Base-by-base conservation (phyloP, 1,140 invertebrate species). In the Agrypnia vestita region DNA sequence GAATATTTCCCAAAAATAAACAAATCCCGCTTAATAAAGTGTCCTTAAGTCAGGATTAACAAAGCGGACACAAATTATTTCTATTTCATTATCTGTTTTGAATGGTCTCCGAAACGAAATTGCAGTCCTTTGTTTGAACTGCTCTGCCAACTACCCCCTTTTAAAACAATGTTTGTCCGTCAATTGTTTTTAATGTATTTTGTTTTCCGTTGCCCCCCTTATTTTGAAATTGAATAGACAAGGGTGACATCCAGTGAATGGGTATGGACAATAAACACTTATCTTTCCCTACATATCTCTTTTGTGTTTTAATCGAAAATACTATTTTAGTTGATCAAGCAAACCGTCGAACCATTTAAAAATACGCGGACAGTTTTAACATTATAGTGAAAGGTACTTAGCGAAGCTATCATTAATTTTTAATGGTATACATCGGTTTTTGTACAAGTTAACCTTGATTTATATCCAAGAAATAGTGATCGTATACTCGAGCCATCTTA, bases 141-240 rank as follows among this genome's bases (percentile, higher is more conserved):
- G 15, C 67, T 51, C 67, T 47, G 12, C 4, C 1, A 64, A 64
- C n/a, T 13, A 25, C 59, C 75, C 35, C 61, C 61, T 43, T 19
- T 64, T 12, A 64, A 64, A 64, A 64, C 61, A 64, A 67, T 43
- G 75, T 51, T 76, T 76, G 75, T 44, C 44, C 59, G 56, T 76
- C 75, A 76, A 76, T 76, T 76, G 75, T 76, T 76, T 76, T 76
- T 76, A 76, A 76, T 76, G 61, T 76, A 76, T 76, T 76, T 76
- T 76, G 61, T 76, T 76, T 67, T 49, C 15, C 4, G 25, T 75
- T 46, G 21, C 53, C 73, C 73, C 73, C 44, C 25, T 35, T 61
- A 13, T 75, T 76, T 80, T 35, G 47, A 64, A 80, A 80, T 80
- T 80, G 73, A 80, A 80, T 75, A 76, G 79, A 75, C 51, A 56